A percentile compares a stretch with the other conserved stretches of the same genome.
Conservation (phyloP, 2,888 invertebrate genomes). For the Ypsolopha scabrella region DNA sequence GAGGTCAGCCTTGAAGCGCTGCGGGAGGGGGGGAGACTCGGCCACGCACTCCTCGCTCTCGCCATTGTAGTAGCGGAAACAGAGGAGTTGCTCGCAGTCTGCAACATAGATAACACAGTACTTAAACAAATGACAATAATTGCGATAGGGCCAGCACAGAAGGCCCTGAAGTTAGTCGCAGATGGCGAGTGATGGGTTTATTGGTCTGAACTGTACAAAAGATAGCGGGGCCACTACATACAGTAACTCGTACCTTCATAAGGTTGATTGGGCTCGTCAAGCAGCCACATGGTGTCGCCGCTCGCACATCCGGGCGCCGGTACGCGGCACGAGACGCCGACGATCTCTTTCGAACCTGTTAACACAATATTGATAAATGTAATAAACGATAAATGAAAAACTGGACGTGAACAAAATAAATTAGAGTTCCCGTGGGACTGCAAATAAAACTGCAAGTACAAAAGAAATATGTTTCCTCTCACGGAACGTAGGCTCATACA, state of each 20-base stretch:
- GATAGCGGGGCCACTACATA: too few species aligned
- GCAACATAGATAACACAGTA: conserved; percentile 28
- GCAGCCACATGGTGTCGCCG: conserved; percentile 78
- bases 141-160: too few species aligned
- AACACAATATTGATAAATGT: conserved; percentile 16
- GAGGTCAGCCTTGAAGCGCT: conserved; percentile 67
- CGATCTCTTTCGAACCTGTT: conserved; percentile 39
- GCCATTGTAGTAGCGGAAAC: conserved; percentile 78
- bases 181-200: too few species aligned
- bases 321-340: conserved; percentile 58
- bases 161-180: too few species aligned
- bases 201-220: too few species aligned
- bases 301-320: conserved; percentile 68
- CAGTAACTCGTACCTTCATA: conserved; percentile 66
- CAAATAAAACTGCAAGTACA: neutral
- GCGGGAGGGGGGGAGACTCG: conserved; percentile 65
- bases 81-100: conserved; percentile 77
- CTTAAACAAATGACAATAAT: too few species aligned
- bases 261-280: conserved; percentile 74
- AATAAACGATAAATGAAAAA: neutral
- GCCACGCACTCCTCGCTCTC: conserved; percentile 74
- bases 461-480: neutral
- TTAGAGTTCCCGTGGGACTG: too few species aligned
- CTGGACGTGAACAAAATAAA: neutral
- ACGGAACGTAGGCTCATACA: neutral